phyloP scores from a whole-genome alignment of 2,888 invertebrate genomes.

The Crematogaster levior region DNA sequence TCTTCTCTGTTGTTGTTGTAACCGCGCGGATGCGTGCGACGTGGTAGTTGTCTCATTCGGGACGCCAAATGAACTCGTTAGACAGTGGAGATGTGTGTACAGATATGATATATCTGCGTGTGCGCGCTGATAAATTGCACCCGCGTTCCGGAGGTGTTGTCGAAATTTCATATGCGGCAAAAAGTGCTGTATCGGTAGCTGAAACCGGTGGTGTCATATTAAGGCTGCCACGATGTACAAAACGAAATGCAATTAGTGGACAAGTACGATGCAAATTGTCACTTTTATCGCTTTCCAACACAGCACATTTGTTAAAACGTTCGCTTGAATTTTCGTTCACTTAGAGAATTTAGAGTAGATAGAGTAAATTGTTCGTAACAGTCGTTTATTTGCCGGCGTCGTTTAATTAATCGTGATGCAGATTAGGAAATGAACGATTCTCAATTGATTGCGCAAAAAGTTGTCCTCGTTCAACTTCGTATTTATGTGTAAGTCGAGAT shows the following conservation, averaged over 20 bases:
- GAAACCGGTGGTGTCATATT: conserved; percentile 20
- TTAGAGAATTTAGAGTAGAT: conserved; percentile 28
- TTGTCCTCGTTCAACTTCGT: neutral
- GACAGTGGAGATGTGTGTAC: conserved; percentile 9
- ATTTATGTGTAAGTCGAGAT: neutral
- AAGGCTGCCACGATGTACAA: conserved; percentile 29
- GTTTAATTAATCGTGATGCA: conserved; percentile 4
- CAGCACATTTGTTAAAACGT: conserved; percentile 16
- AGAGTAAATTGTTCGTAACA: conserved; percentile 10
- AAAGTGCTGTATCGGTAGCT: conserved; percentile 37
- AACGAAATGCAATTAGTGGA: conserved; percentile 39
- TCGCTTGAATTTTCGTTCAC: conserved; percentile 4
- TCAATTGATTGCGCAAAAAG: neutral
- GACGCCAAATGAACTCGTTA: conserved; percentile 64
- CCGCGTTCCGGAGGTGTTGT: neutral
- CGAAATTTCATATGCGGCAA: conserved; percentile 36
- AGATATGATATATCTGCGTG: conserved; percentile 38
- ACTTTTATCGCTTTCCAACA: neutral
- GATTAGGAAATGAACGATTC: neutral
- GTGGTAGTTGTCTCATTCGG: conserved; percentile 57
- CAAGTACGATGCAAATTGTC: conserved; percentile 14
- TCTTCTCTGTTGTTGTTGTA: conserved; percentile 43
- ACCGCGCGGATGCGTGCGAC: conserved; percentile 37
- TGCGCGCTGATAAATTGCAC: conserved; percentile 35
- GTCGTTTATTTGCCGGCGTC: neutral